Evolutionary conservation across 2,797 vertebrate species (phyloP), one percentile per base, ranked within the genome.

Genomic region (Mormyrus proboscirostris): DNA sequence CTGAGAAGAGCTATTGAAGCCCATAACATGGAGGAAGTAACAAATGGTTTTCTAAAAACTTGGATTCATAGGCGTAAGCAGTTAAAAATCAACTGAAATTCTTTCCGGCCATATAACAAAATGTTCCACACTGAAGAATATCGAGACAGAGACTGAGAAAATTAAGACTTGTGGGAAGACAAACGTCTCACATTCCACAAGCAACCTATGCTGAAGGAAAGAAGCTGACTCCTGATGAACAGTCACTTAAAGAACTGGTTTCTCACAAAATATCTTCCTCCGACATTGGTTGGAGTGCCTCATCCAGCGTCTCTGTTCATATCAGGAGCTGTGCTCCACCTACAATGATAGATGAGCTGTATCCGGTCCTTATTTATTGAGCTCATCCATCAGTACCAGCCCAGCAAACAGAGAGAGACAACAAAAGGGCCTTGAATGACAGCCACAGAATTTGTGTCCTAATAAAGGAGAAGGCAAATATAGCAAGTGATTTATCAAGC

Each of bases 381-480:
- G 50, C 86, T 89, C 88, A 91, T 91, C 88, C 88, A 89, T 90
- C 89, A 91, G 85, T 47, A 59, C 14, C 49, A 55, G 55, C 86
- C 65, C 41, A 69, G 85, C 89, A 89, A 87, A 76, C 87, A 89
- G 14, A 51, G 87, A 89, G 85, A 89, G 88, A 89, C 86, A 89
- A 73, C 88, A 59, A 83, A 82, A 87, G 79, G 65, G 19, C 83
- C 79, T 41, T 59, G 88, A 91, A 88, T 62, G 89, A 90, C 87
- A 86, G 88, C 49, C 88, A 83, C 86, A 38, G 57, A 86, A 89
- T 91, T 88, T 89, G 90, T 90, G 86, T 76, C 86, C 88, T 86
- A 91, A 91, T 91, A 90, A 91, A 89, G 41, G 79, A 76, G 88
- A 88, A 91, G 89, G 89, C 88, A 90, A 90, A 90, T 91, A 90